Conservation (phyloP, 2,888 invertebrate genomes). For the Calliphora vomitoria region DNA sequence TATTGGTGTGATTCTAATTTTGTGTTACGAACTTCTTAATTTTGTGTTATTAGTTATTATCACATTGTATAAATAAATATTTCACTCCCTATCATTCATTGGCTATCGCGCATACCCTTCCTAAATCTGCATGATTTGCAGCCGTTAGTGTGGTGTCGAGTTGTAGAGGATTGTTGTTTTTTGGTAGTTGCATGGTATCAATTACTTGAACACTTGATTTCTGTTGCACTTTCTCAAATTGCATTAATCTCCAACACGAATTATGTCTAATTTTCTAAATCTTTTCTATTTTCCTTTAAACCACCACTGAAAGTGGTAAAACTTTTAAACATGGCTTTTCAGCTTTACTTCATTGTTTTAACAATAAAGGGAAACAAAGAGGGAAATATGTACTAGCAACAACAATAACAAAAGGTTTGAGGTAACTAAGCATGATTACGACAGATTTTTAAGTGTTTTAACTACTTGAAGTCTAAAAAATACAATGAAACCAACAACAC, state of each 20-base stretch:
- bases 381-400: not conserved
- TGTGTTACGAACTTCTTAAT: too few species aligned
- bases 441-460: conserved; percentile 49
- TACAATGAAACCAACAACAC: not conserved
- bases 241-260: conserved; percentile 58
- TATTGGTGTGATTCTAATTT: too few species aligned
- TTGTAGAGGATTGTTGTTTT: not conserved
- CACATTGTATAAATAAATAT: too few species aligned
- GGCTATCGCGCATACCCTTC: not conserved
- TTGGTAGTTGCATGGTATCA: conserved; percentile 37
- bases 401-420: conserved; percentile 1
- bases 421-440: conserved; percentile 34
- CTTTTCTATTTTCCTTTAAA: conserved; percentile 33
- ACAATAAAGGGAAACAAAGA: conserved; percentile 4
- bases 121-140: conserved; percentile 28
- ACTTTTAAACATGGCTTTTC: not conserved
- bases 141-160: not conserved
- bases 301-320: not conserved
- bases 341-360: conserved; percentile 27
- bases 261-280: conserved; percentile 65
- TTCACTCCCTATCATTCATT: not conserved
- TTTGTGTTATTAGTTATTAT: too few species aligned
- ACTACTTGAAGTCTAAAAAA: conserved; percentile 14
- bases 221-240: conserved; percentile 64
- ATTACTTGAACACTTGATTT: conserved; percentile 64